Evolutionary conservation across 2,113 vertebrate genomes (phyloP), one percentile per base, ranked within the genome.

Genomic region (Callospermophilus lateralis): DNA sequence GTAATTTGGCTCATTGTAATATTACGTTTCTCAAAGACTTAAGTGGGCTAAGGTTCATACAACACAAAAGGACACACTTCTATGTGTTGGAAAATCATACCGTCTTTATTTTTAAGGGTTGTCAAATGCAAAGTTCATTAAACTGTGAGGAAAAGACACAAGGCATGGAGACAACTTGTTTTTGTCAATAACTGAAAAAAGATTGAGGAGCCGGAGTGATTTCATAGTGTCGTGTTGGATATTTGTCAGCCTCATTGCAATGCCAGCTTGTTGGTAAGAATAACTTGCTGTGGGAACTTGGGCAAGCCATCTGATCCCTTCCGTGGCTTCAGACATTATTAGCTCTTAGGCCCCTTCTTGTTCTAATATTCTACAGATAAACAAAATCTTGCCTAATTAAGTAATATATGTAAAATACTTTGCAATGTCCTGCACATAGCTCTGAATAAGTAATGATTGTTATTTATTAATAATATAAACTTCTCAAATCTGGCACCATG

Each of bases 101-200:
- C 26, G 48, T 51, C 37, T 87, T 51, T 81, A 37, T 80, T 48
- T 81, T 68, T 76, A 65, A 84, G 94, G 45, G 34, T 16, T 65
- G 42, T 55, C 45, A 81, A 58, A 37, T 68, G 70, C 13, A 13
- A 42, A 85, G 48, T 28, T 55, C 32, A 85, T 83, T 84, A 45
- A 67, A 37, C 6, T 65, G 34, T 32, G n/a, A 81, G 30, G 17
- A 26, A 68, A 81, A 91, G 55, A 81, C 37, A 68, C 6, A 39
- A 17, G 34, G 13, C 24, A 15, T 58, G 39, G 51, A 88, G 84
- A 84, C 68, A 13, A 78, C 84, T 84, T 87, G 32, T 39, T 93
- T 89, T 63, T 68, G 73, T 83, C 68, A 85, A 15, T 70, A 86
- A 77, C 96, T 87, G 34, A 77, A 53, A 63, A 45, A 76, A 30